Evolutionary conservation across 2,888 invertebrate genomes (phyloP).

Genomic region (Hemithea aestivaria): DNA sequence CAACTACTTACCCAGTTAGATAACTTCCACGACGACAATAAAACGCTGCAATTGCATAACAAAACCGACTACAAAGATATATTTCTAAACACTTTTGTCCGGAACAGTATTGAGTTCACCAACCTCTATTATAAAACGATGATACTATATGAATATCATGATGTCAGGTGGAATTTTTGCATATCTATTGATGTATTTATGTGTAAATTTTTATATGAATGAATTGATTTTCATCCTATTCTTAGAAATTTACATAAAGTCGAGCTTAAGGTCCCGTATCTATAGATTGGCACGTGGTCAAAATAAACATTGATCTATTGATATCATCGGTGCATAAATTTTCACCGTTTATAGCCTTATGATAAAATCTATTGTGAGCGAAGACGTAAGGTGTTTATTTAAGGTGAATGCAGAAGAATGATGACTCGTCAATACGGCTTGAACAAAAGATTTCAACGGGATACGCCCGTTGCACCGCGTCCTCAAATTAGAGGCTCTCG

Average conservation of each 20-base stretch:
- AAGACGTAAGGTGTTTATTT: constrained; percentile 13
- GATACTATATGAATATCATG: constrained; percentile 52
- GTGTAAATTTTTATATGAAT: constrained; percentile 51
- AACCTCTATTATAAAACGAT: constrained; percentile 55
- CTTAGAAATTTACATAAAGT: constrained; percentile 48
- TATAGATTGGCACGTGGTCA: constrained; percentile 21
- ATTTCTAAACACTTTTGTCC: constrained; percentile 42
- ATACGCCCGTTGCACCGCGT: constrained; percentile 1
- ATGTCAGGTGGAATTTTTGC: constrained; percentile 64
- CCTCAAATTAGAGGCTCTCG: not conserved
- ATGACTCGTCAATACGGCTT: constrained; percentile 1
- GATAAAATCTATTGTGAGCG: constrained; percentile 10
- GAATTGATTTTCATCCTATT: constrained; percentile 26
- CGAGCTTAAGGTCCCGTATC: constrained; percentile 31
- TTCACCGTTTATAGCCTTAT: constrained; percentile 15
- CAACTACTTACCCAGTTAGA: constrained; percentile 7
- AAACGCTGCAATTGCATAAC: constrained; percentile 29
- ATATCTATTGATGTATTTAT: constrained; percentile 63
- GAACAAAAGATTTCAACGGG: constrained; percentile 43
- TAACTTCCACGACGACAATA: constrained; percentile 2
- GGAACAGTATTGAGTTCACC: constrained; percentile 55
- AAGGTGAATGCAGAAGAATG: constrained; percentile 14
- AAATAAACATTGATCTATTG: constrained; percentile 19
- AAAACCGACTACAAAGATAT: constrained; percentile 29
- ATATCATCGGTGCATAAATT: constrained; percentile 28